phyloP scores from a whole-genome alignment of 2,888 invertebrate species.

The Theretra japonica region DNA sequence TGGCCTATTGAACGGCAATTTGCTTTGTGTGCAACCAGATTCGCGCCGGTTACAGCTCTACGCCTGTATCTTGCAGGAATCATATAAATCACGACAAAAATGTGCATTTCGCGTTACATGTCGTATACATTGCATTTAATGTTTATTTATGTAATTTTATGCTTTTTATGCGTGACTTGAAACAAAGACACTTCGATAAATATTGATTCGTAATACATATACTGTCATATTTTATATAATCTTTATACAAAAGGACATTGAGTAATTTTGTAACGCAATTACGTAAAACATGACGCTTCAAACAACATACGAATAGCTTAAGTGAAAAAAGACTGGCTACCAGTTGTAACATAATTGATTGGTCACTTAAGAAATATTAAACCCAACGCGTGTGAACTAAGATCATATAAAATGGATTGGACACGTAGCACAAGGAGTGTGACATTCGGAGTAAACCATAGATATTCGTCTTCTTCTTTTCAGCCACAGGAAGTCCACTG shows the following conservation, averaged over 20 bases:
- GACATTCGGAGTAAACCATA: too few species aligned
- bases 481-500: too few species aligned
- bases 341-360: too few species aligned
- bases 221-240: not conserved
- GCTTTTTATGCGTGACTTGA: constrained; percentile 2
- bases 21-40: not conserved
- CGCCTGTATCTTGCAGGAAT: constrained; percentile 1
- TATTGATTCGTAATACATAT: not conserved
- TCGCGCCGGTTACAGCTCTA: not conserved
- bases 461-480: too few species aligned
- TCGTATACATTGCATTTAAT: constrained; percentile 2
- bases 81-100: constrained; percentile 1
- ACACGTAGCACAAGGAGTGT: too few species aligned
- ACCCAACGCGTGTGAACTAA: too few species aligned
- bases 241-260: constrained; percentile 2
- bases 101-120: constrained; percentile 9
- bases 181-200: not conserved
- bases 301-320: too few species aligned
- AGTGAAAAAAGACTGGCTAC: too few species aligned
- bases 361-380: too few species aligned
- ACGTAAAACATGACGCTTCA: too few species aligned
- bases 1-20: not conserved
- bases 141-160: constrained; percentile 1
- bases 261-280: not conserved
- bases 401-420: too few species aligned